These are phyloP conservation scores for Tetanocera ferruginea DNA, from an alignment of 2,888 invertebrate genomes.

Conservation along the genomic window DNA sequence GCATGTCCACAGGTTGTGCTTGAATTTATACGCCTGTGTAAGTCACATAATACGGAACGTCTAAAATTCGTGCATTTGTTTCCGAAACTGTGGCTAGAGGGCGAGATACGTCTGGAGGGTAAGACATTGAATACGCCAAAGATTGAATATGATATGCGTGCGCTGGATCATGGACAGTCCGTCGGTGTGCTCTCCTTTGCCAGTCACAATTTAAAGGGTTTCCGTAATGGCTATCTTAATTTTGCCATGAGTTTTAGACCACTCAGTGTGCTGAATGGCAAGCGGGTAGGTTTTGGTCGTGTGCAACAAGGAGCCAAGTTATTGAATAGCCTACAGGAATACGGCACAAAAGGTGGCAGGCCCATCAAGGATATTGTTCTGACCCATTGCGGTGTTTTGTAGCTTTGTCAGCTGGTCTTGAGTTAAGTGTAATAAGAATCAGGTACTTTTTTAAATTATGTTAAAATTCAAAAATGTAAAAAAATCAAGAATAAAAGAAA, in stretches of 20 bases:
- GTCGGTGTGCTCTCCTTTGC: conserved; percentile 47
- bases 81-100: conserved; percentile 55
- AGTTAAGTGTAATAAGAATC: neutral
- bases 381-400: conserved; percentile 51
- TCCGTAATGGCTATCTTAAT: conserved; percentile 46
- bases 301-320: conserved; percentile 52
- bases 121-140: neutral
- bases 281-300: conserved; percentile 56
- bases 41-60: conserved; percentile 20
- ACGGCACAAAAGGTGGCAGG: conserved; percentile 58
- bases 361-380: conserved; percentile 51
- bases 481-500: too few species aligned
- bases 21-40: conserved; percentile 52
- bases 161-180: conserved; percentile 44
- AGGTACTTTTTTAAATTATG: neutral
- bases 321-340: conserved; percentile 50
- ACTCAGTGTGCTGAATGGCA: conserved; percentile 52
- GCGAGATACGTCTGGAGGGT: conserved; percentile 23
- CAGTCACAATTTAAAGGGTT: conserved; percentile 39
- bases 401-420: neutral
- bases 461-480: too few species aligned
- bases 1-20: conserved; percentile 55
- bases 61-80: conserved; percentile 48
- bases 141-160: conserved; percentile 51
- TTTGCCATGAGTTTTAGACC: conserved; percentile 59